These are phyloP conservation scores for Spheniscus mendiculus DNA, from an alignment of 2,113 vertebrate genomes.

Conservation along the genomic window DNA sequence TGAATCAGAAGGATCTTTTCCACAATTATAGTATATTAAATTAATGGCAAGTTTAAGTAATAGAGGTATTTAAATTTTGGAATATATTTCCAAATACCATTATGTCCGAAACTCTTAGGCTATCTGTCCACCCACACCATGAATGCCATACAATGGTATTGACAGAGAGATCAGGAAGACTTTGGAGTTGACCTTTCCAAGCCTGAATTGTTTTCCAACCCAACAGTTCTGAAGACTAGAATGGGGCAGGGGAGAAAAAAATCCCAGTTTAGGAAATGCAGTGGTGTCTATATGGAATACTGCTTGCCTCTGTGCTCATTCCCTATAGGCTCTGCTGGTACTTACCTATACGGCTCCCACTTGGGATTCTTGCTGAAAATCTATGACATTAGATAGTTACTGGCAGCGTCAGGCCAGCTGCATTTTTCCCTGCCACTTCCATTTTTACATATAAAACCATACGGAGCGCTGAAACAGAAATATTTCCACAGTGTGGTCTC, in stretches of 20 bases:
- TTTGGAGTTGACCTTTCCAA: not conserved
- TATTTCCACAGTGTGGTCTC: not conserved
- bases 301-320: not conserved
- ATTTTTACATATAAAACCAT: constrained; percentile 22
- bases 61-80: not conserved
- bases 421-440: not conserved
- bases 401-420: constrained; percentile 21
- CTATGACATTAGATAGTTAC: not conserved
- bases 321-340: not conserved
- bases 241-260: not conserved
- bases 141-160: not conserved
- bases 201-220: not conserved
- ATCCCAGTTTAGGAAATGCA: not conserved
- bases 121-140: not conserved
- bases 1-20: constrained; percentile 5
- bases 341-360: not conserved
- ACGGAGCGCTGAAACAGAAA: not conserved
- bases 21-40: not conserved
- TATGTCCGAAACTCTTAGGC: not conserved
- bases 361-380: not conserved
- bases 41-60: constrained; percentile 39
- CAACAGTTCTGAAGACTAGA: not conserved
- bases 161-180: not conserved
- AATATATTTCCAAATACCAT: constrained; percentile 16
- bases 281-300: not conserved